phyloP scores from a whole-genome alignment of 2,888 invertebrate genomes.

The Ectemnius cavifrons region DNA sequence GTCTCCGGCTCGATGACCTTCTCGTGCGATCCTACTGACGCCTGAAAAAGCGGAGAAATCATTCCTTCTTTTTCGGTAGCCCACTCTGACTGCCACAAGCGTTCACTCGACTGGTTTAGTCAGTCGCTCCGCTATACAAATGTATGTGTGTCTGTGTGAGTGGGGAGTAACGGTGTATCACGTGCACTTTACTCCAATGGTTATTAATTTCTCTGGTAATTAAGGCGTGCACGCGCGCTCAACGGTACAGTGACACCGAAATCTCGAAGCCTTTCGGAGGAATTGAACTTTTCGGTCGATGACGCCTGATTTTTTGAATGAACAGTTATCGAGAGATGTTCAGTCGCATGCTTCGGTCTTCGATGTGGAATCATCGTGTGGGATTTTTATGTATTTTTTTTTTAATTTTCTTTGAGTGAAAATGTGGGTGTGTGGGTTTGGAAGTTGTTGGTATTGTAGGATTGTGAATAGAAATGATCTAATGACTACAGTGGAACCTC shows the following conservation, averaged over 20 bases:
- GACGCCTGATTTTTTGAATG: background rate
- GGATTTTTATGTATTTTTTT: too few relatives aligned
- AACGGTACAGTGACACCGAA: slow-evolving; percentile 1
- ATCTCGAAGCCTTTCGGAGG: background rate
- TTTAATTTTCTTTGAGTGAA: too few relatives aligned
- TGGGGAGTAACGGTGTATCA: background rate
- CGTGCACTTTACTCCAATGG: background rate
- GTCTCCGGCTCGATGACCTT: slow-evolving; percentile 17
- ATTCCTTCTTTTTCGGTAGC: background rate
- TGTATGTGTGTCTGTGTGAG: background rate
- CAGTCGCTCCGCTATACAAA: background rate
- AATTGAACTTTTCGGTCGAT: background rate
- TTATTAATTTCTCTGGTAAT: background rate
- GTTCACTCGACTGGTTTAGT: slow-evolving; percentile 1
- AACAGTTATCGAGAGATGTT: background rate
- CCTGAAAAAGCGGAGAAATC: slow-evolving; percentile 31
- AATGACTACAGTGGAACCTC: too few relatives aligned
- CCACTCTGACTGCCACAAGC: background rate
- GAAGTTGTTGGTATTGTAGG: too few relatives aligned
- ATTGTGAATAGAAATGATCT: too few relatives aligned
- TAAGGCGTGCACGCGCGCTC: background rate
- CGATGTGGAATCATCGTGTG: too few relatives aligned
- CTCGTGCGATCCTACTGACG: slow-evolving; percentile 10
- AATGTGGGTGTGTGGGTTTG: too few relatives aligned
- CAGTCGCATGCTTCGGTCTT: too few relatives aligned